Base-by-base conservation (phyloP, 2,888 invertebrate genomes). In the Calameuta idolon region DNA sequence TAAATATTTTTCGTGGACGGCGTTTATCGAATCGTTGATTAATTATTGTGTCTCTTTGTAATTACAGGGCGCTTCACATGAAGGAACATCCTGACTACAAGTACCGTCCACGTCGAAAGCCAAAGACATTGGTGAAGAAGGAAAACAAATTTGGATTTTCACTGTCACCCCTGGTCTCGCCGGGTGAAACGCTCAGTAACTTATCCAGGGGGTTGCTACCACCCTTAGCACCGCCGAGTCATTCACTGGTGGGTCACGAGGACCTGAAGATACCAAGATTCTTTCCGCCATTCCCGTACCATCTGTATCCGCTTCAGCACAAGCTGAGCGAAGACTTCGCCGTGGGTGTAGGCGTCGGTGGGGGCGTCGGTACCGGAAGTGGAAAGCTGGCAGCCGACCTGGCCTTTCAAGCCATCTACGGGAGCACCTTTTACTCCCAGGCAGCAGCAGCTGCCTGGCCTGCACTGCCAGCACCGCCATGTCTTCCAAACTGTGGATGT, bases 1-100 rank as follows among this genome's bases (percentile, higher is more conserved):
- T 33, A 33, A 33, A 12, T 12, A 12, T 37, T 37, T 37, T 37
- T 37, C 12, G 37, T 37, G 12, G 12, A 37, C 12, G 3, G 55
- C 1, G 71, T 69, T 33, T 4, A 35, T 35, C 3, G 35, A 69
- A 11, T 71, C 12, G 11, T 15, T 33, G 1, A 71, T 31, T 71
- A 71, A 71, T 71, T 0, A n/a, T 30, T 69, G 31, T 71, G 71
- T 71, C 71, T 71, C 5, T 55, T 23, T 55, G 55, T 86, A 85
- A 79, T 93, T 93, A 35, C 94, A 97, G 97, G 91, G 97, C 97
- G 69, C 93, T 97, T 15, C 97, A 97, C 93, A 97, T 97, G 97
- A 97, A 97, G 92, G 97, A 97, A 90, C 97, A 97, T 88, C 97
- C 97, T 11, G 97, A 97, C 92, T 97, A 97, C 94, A 97, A 97